Percentiles rank a stretch among this genome's conserved stretches.
Evolutionary conservation across 1,140 invertebrate species (phyloP).

Genomic region (Cotesia chilonis): DNA sequence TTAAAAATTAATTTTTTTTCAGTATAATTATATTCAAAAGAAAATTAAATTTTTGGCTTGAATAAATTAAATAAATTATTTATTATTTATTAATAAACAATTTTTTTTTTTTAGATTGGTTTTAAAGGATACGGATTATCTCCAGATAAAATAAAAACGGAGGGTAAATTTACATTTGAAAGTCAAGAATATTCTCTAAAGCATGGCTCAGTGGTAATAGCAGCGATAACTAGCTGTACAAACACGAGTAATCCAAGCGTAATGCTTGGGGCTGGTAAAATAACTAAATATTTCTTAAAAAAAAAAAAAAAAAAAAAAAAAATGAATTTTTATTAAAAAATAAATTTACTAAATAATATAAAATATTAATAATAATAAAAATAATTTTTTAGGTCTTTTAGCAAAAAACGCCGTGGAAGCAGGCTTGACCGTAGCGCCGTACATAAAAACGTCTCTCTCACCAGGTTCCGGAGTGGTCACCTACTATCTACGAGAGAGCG

Average conservation of each 20-base stretch:
- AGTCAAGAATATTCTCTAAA: slow-evolving; percentile 83
- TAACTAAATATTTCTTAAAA: neutral
- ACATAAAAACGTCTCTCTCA: slow-evolving; percentile 95
- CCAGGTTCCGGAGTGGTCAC: slow-evolving; percentile 98
- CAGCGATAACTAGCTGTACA: slow-evolving; percentile 97
- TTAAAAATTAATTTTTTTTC: too few species aligned
- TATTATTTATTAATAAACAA: slow-evolving; percentile 36
- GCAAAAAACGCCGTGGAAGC: slow-evolving; percentile 95
- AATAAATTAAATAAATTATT: too few species aligned
- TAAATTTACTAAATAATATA: neutral
- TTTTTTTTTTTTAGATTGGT: slow-evolving; percentile 74
- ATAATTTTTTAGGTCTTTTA: slow-evolving; percentile 75
- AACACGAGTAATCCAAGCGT: slow-evolving; percentile 98
- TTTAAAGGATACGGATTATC: slow-evolving; percentile 94
- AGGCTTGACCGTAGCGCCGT: slow-evolving; percentile 88
- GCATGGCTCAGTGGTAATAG: slow-evolving; percentile 96
- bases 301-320: neutral
- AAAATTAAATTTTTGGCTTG: too few species aligned
- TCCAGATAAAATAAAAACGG: slow-evolving; percentile 71
- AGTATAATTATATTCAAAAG: too few species aligned
- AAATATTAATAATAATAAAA: neutral
- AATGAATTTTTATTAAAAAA: slow-evolving; percentile 5
- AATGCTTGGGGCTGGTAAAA: slow-evolving; percentile 88
- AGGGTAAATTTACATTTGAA: slow-evolving; percentile 81
- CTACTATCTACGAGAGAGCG: slow-evolving; percentile 90